Evolutionary conservation across 2,888 invertebrate genomes (phyloP), one percentile per base, ranked within the genome.

Genomic region (Heliconius sara): DNA sequence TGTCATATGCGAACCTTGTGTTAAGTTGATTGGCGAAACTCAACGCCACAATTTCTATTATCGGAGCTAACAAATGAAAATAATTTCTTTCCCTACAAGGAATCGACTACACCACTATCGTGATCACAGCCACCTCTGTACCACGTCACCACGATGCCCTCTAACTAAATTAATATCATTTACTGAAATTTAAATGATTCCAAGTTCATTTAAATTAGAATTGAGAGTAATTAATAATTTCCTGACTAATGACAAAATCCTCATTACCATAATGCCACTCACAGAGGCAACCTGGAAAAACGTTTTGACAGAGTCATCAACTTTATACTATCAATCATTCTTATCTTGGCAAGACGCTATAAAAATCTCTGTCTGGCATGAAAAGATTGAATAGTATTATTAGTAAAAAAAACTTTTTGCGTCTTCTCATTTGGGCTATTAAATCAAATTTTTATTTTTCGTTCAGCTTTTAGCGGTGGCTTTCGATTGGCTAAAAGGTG

Each of bases 301-400:
- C 67, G 66, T 74, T 78, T 71, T 67, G 57, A 74, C 78, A 71
- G 74, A 67, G 72, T 73, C 78, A 74, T 78, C 78, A 72, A 52
- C 72, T 77, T 77, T 71, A 13, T 43, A 22, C 77, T 68, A 77
- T 77, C 72, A 77, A 71, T 77, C 77, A 71, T 77, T 65, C 39
- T n/a, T 25, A n/a, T 72, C 39, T n/a, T 19, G 34, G 60, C 65
- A 57, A 70, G 68, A 19, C 25, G 39, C 43, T 72, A 65, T 57
- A 63, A 70, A 63, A 77, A 72, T 57, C 43, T 75, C 27, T 52
- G 27, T 52, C 34, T 76, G 57, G 16, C 13, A 68, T 34, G 43
- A 76, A 76, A 66, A 57, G 76, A 67, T 57, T 76, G 19, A 67
- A 34, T 68, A 30, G 16, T 67, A 76, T 67, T 76, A 76, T 66